Evolutionary conservation across 2,888 invertebrate genomes (phyloP), one percentile per base, ranked within the genome.

Genomic region (Pachydiplax longipennis): DNA sequence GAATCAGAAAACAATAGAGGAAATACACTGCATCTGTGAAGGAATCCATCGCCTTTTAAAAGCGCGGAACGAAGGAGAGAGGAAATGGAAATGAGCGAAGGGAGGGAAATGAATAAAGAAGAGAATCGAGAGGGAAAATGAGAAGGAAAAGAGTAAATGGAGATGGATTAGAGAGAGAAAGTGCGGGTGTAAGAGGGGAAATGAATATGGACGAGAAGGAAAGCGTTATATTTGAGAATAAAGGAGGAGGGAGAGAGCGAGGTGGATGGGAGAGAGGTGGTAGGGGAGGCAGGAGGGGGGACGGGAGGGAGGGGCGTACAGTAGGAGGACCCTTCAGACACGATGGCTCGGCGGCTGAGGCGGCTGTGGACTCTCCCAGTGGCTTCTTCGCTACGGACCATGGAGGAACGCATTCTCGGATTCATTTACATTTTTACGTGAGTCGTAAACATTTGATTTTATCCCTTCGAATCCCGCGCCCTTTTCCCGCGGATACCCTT

Each of bases 231-330:
- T 53, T 90, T 2, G 37, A 81, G 53, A 82, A 81, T n/a, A 92
- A 91, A 82, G 82, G 73, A 22, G 91, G 91, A 92, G 91, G 92
- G 92, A 35, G 35, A 93, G 93, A 94, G 92, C 94, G 94, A 94
- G 93, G 93, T 83, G 93, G 93, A 81, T 92, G 92, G 90, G 94
- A 91, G 93, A 94, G 93, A 93, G 94, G 87, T 90, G 83, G 91
- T 90, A 82, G 90, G 44, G 37, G 81, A 37, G 44, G 18, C 3
- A 81, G 37, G 18, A 80, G 35, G 31, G 81, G 18, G 53, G 44
- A 37, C 13, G 58, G 65, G 90, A 61, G 90, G 65, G 58, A 15
- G 61, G n/a, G 90, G 65, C 10, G 18, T 10, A 18, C 8, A 35
- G 40, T 22, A 53, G 40, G 83, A 25, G 31, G 58, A 35, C 83